These are phyloP conservation scores for Palythoa heliodiscus DNA, from an alignment of 92 coral and sea anemone species.

Conservation along the genomic window DNA sequence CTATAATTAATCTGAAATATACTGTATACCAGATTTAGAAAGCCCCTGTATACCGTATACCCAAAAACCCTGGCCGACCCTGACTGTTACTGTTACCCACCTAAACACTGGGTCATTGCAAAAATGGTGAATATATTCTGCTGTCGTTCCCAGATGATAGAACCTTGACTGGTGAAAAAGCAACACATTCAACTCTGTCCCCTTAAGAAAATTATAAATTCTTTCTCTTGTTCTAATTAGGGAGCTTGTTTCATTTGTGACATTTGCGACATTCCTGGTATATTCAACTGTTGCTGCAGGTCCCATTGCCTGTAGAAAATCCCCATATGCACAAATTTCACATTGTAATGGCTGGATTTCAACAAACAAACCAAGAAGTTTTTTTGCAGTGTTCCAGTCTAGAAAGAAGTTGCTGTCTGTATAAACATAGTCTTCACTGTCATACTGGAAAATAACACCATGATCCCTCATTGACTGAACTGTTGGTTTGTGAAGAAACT, in stretches of 20 bases:
- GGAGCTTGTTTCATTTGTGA: conserved; percentile 76
- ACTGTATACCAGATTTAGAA: too few species aligned
- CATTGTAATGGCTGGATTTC: conserved; percentile 77
- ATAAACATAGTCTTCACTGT: conserved; percentile 77
- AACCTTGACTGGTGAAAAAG: conserved; percentile 89
- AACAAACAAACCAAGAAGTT: conserved; percentile 31
- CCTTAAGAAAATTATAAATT: conserved; percentile 83
- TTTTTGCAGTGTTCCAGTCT: conserved; percentile 54
- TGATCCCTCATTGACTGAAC: conserved; percentile 75
- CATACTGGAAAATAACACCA: conserved; percentile 61
- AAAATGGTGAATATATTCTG: conserved; percentile 83
- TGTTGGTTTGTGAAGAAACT: conserved; percentile 94
- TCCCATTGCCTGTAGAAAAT: conserved; percentile 94
- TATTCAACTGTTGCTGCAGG: conserved; percentile 75
- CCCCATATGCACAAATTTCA: conserved; percentile 97
- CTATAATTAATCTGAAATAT: too few species aligned
- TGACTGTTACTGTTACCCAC: conserved; percentile 43
- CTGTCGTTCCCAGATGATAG: conserved; percentile 90
- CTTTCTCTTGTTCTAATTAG: conserved; percentile 80
- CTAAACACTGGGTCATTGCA: conserved; percentile 86
- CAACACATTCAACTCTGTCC: conserved; percentile 86
- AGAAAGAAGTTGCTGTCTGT: conserved; percentile 77
- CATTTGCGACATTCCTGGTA: conserved; percentile 89
- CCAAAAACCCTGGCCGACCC: too few species aligned
- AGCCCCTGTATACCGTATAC: too few species aligned